Evolutionary conservation across 2,113 vertebrate genomes (phyloP).

Genomic region (Psilopsiagon aymara): DNA sequence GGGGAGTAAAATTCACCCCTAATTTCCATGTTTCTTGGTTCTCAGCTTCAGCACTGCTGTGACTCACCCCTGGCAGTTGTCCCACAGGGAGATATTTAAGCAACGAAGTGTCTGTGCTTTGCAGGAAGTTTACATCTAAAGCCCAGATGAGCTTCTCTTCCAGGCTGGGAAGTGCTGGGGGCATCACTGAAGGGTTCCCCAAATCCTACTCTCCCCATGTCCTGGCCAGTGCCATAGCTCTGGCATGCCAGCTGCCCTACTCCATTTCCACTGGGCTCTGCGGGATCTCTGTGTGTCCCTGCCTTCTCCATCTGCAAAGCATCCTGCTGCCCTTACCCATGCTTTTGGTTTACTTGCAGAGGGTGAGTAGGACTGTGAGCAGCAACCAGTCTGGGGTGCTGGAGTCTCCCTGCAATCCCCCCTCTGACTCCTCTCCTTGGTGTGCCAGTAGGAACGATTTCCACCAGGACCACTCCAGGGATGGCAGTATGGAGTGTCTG

Average conservation of each 20-base stretch:
- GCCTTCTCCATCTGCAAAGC: not conserved
- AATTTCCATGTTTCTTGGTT: not conserved
- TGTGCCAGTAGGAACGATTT: not conserved
- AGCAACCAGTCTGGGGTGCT: not conserved
- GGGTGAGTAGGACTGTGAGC: not conserved
- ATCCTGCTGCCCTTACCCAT: not conserved
- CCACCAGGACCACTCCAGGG: accelerated
- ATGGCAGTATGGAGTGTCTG: not conserved
- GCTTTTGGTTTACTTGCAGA: not conserved
- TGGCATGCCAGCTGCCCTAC: accelerated
- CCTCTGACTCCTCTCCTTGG: not conserved
- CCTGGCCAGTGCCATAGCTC: accelerated
- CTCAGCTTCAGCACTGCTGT: not conserved
- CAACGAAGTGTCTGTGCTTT: not conserved
- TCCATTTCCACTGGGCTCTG: not conserved
- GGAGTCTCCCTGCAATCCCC: not conserved
- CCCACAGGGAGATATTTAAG: not conserved
- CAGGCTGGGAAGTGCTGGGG: not conserved
- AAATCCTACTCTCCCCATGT: accelerated
- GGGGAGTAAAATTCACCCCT: not conserved
- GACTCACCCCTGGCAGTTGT: not conserved
- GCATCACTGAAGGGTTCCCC: not conserved
- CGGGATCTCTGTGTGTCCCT: not conserved
- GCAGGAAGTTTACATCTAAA: not conserved
- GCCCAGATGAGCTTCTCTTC: not conserved